Conservation (phyloP, 1,140 invertebrate genomes). For the Ceratosolen solmsi region DNA sequence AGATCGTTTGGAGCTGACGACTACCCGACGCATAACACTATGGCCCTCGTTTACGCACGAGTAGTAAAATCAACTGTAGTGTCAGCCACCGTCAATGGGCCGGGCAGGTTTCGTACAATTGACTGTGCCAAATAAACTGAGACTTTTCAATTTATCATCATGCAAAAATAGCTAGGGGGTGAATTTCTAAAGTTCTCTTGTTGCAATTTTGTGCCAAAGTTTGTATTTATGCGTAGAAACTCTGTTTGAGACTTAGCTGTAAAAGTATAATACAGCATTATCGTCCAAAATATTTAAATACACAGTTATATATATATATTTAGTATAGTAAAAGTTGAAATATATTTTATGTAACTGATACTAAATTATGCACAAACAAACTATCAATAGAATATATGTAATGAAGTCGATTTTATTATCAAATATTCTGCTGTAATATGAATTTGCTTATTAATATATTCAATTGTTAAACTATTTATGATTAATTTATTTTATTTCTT, state of each 20-base stretch:
- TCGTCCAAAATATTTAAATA: background rate
- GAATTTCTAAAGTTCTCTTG: conserved; percentile 5
- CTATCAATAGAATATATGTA: no score
- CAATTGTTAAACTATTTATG: no score
- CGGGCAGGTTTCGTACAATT: conserved; percentile 52
- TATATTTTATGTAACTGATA: no score
- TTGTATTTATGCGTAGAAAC: conserved; percentile 8
- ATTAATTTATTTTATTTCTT: no score
- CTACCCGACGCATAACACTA: background rate
- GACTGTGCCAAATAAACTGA: conserved; percentile 10
- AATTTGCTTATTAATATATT: no score
- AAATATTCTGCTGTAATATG: no score
- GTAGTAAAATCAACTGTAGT: conserved; percentile 60
- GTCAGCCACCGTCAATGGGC: conserved; percentile 55
- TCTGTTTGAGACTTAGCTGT: background rate
- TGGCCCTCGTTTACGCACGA: conserved; percentile 20
- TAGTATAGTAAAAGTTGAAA: no score
- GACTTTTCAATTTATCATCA: conserved; percentile 40
- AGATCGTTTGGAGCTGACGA: conserved; percentile 15
- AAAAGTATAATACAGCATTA: background rate
- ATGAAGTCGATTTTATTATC: no score
- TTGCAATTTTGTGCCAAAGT: background rate
- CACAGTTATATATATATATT: no score
- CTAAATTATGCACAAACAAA: no score
- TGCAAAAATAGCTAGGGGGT: background rate